A percentile compares a stretch with the other conserved stretches of the same genome.
These are phyloP conservation scores for Apis laboriosa DNA, from an alignment of 1,140 invertebrate species.

Conservation along the genomic window DNA sequence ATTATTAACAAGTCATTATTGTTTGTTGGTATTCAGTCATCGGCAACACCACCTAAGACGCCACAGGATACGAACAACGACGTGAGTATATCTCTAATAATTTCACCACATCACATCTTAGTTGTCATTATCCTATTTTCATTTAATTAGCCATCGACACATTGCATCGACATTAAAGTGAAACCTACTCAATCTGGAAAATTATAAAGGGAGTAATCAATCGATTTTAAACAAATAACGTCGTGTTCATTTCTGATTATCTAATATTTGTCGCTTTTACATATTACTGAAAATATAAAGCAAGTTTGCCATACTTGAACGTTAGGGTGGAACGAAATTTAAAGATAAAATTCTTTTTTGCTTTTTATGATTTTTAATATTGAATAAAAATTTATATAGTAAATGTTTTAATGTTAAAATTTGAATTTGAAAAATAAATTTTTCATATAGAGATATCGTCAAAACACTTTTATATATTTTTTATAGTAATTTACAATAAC, in stretches of 20 bases:
- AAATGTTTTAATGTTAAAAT: too few relatives aligned
- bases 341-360: too few relatives aligned
- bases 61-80: conserved; percentile 71
- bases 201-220: conserved; percentile 1
- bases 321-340: too few relatives aligned
- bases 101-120: conserved; percentile 30
- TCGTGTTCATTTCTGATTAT: not conserved
- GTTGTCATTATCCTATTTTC: not conserved
- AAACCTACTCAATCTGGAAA: not conserved
- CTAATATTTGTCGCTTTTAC: conserved; percentile 19
- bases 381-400: too few relatives aligned
- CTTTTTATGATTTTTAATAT: too few relatives aligned
- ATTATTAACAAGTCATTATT: conserved; percentile 76
- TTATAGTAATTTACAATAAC: too few relatives aligned
- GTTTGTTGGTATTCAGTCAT: conserved; percentile 78
- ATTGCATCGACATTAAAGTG: not conserved
- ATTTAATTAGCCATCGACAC: too few relatives aligned
- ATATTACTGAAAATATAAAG: not conserved
- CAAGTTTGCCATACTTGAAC: not conserved
- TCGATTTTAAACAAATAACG: not conserved
- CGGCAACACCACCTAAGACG: conserved; percentile 74
- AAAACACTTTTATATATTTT: too few relatives aligned
- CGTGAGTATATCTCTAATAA: conserved; percentile 71
- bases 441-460: too few relatives aligned
- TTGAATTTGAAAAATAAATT: too few relatives aligned